These are phyloP conservation scores for Balearica regulorum DNA, from an alignment of 2,797 vertebrate genomes.

Conservation along the genomic window DNA sequence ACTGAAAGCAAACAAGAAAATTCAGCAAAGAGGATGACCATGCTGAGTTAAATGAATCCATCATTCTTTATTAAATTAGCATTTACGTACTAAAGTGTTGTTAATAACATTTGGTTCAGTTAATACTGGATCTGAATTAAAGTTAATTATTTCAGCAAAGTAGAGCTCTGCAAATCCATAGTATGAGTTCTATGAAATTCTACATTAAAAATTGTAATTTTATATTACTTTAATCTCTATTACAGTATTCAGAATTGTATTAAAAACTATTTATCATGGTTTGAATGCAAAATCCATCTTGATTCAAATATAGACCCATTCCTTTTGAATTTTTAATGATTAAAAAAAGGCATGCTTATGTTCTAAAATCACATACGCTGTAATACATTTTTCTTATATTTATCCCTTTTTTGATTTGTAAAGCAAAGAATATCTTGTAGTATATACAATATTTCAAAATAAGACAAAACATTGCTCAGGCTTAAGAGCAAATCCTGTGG, in stretches of 20 bases:
- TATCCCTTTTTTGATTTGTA: neutral
- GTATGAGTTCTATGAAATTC: neutral
- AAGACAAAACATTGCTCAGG: neutral
- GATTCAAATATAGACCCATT: neutral
- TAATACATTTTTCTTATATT: neutral
- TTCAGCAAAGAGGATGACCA: neutral
- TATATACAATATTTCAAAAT: neutral
- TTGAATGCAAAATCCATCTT: neutral
- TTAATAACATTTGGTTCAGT: neutral
- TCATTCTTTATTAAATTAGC: slow-evolving; percentile 38
- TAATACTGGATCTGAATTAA: slow-evolving; percentile 9
- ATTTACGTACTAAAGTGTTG: neutral
- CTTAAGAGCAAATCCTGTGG: neutral
- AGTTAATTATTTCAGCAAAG: slow-evolving; percentile 19
- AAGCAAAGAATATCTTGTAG: neutral
- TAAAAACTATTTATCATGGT: neutral
- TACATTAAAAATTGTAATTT: neutral
- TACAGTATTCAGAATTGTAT: neutral
- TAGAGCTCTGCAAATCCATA: neutral
- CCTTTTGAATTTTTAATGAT: neutral
- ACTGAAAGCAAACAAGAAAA: slow-evolving; percentile 24
- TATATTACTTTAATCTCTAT: neutral
- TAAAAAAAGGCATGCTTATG: neutral
- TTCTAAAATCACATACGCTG: neutral
- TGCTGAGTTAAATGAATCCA: neutral